These are phyloP conservation scores for Phrynosoma blainvillii DNA, from an alignment of 2,113 vertebrate species.

Conservation along the genomic window DNA sequence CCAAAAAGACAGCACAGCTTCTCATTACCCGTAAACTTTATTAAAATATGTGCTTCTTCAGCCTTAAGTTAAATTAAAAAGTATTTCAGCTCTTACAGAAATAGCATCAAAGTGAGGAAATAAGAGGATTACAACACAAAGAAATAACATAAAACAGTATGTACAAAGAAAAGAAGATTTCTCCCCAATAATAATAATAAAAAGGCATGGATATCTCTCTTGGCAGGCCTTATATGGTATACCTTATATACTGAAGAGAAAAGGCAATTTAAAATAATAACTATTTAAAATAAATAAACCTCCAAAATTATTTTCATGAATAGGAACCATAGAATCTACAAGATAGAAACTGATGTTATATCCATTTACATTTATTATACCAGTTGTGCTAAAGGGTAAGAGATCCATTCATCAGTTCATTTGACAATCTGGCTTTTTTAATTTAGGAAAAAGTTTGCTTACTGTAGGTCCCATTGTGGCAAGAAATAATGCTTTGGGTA, in stretches of 20 bases:
- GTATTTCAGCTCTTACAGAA: conserved; percentile 53
- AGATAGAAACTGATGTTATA: conserved; percentile 10
- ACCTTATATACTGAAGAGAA: neutral
- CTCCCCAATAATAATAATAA: neutral
- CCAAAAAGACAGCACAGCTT: conserved; percentile 57
- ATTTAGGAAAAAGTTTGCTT: conserved; percentile 1
- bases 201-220: conserved; percentile 9
- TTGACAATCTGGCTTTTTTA: accelerated
- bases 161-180: neutral
- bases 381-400: neutral
- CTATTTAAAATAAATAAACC: conserved; percentile 15
- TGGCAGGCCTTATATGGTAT: neutral
- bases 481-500: neutral
- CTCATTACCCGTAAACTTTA: conserved; percentile 76
- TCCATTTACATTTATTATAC: neutral
- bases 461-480: accelerated
- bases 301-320: conserved; percentile 23
- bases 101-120: conserved; percentile 65
- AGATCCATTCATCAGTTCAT: neutral
- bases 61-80: conserved; percentile 69
- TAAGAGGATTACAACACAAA: conserved; percentile 51
- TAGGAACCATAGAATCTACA: conserved; percentile 8
- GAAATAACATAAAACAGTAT: conserved; percentile 47
- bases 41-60: conserved; percentile 73
- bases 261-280: neutral